Evolutionary conservation across 2,797 vertebrate genomes (phyloP), one percentile per base, ranked within the genome.

Genomic region (Pteropus rufus): DNA sequence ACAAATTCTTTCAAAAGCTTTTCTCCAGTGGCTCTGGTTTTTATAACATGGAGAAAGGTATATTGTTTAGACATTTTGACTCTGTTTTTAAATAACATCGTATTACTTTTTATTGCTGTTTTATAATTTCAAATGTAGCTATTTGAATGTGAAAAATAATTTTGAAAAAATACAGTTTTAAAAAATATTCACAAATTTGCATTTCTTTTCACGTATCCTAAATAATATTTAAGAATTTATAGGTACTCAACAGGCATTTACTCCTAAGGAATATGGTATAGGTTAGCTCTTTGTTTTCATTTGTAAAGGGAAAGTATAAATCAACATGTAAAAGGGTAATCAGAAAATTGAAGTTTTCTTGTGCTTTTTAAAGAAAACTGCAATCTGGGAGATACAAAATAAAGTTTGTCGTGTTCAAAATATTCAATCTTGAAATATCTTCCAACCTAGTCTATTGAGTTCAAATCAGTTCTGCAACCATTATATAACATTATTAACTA

Each of bases 351-450:
- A 88, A 87, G 7, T 49, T 92, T 77, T 80, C 62, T 69, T 82
- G 34, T 88, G 11, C 24, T 81, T 94, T 86, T 52, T 92, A 24
- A 82, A 93, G 10, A n/a, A 86, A 97, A 89, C 69, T 65, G 1
- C 10, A 56, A 92, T 70, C 10, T 39, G 10, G 3, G 69, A 83
- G 44, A 67, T 21, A 5, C 2, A 36, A 56, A 82, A 83, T 89
- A 49, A 76, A 69, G 7, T 64, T 0, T 29, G 24, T 67, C 73
- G 82, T 76, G 64, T n/a, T 69, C 10, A 86, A 64, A 29, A n/a
- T 31, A n/a, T n/a, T 92, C 44, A 73, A 8, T 44, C 44, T 85
- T 84, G 54, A 41, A 70, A 94, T 94, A 26, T 54, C 19, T 82
- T 90, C 36, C 46, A 29, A 60, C 39, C 64, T 29, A 92, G 39